Conservation (phyloP, 64 coral and sea anemone genomes). For the Hydrozoanthus tunicans region DNA sequence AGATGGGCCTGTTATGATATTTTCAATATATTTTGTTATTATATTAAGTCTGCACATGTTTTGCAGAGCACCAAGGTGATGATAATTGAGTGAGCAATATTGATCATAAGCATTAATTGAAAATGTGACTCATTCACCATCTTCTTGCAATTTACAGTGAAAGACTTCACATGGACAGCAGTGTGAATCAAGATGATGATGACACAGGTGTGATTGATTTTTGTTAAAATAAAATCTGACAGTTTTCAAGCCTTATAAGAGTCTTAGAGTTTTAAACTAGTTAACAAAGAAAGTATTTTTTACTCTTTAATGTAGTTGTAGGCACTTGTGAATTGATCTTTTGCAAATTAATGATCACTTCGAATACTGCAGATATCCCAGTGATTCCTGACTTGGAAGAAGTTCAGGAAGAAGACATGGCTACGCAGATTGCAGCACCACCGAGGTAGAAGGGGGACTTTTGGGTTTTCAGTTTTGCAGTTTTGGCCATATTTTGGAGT, state of each 20-base stretch:
- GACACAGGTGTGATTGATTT: constrained; percentile 45
- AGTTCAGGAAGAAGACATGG: constrained; percentile 98
- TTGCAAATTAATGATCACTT: no score
- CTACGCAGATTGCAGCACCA: constrained; percentile 91
- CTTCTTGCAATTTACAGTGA: constrained; percentile 63
- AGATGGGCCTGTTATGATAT: not conserved
- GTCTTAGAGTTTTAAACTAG: not conserved
- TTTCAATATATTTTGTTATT: not conserved
- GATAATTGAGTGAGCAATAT: no score
- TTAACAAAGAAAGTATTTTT: not conserved
- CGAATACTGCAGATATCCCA: constrained; percentile 63
- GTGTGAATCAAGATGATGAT: constrained; percentile 67
- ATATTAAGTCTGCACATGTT: not conserved
- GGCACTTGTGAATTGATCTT: no score
- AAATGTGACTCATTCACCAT: not conserved
- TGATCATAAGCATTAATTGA: not conserved
- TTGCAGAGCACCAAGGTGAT: not conserved
- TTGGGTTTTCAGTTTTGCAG: not conserved
- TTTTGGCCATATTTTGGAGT: no score
- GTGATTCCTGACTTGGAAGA: constrained; percentile 96
- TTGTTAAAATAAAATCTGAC: no score
- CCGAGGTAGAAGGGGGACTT: constrained; percentile 57
- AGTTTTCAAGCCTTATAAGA: no score
- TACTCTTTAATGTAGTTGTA: not conserved
- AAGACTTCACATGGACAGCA: constrained; percentile 77